Conservation (phyloP, 2,888 invertebrate genomes). For the Sphinx pinastri region DNA sequence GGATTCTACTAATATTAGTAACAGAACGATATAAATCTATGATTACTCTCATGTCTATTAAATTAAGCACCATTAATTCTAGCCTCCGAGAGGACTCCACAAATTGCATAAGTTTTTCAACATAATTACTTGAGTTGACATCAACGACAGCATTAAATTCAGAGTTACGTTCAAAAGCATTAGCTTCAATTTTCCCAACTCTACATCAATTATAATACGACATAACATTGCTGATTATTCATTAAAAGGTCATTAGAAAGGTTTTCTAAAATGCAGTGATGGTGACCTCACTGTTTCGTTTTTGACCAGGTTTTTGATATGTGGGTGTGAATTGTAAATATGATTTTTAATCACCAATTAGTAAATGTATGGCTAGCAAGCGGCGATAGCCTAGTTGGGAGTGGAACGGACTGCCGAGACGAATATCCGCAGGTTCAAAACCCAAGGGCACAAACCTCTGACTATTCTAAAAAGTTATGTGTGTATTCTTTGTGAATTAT, state of each 20-base stretch:
- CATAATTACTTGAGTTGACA: not conserved
- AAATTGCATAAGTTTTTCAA: conserved; percentile 8
- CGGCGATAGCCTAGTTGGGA: too few relatives aligned
- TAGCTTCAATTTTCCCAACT: conserved; percentile 13
- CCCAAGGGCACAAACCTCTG: too few relatives aligned
- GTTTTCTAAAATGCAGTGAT: conserved; percentile 17
- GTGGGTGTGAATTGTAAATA: not conserved
- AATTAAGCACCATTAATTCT: not conserved
- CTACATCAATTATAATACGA: conserved; percentile 12
- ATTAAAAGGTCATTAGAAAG: too few relatives aligned
- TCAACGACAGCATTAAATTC: conserved; percentile 23
- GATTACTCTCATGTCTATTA: not conserved
- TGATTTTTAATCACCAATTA: not conserved
- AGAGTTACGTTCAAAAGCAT: conserved; percentile 19
- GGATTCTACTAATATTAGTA: too few relatives aligned
- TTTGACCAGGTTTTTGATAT: not conserved
- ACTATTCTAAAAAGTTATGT: too few relatives aligned
- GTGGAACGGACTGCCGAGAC: too few relatives aligned
- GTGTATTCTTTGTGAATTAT: too few relatives aligned
- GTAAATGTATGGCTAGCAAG: not conserved
- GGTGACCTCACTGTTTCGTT: not conserved
- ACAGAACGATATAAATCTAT: too few relatives aligned
- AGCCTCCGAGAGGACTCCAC: not conserved
- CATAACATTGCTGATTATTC: conserved; percentile 9
- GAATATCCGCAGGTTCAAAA: too few relatives aligned